phyloP scores from a whole-genome alignment of 1,140 invertebrate genomes.

The Drosophila subpulchrella region DNA sequence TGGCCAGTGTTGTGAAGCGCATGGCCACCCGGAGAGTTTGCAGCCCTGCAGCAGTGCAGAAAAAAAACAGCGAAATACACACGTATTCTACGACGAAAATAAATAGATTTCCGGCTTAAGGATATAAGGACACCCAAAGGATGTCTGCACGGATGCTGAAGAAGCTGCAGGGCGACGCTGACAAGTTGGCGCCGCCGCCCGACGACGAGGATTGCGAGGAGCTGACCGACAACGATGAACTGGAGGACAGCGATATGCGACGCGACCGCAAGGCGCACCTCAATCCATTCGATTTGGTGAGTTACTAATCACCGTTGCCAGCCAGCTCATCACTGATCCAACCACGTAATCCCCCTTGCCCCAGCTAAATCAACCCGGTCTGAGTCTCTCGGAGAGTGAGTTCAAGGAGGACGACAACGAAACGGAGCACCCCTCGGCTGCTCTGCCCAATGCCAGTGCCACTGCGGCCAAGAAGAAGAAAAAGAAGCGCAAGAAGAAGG shows the following conservation, averaged over 20 bases:
- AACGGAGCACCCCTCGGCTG: slow-evolving; percentile 86
- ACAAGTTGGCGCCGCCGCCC: slow-evolving; percentile 81
- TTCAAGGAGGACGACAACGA: slow-evolving; percentile 90
- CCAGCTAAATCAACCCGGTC: slow-evolving; percentile 86
- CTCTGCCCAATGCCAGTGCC: slow-evolving; percentile 77
- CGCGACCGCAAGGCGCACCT: slow-evolving; percentile 59
- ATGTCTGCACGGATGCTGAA: slow-evolving; percentile 88
- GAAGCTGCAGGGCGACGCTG: slow-evolving; percentile 86
- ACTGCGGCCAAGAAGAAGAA: slow-evolving; percentile 86
- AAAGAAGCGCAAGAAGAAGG: slow-evolving; percentile 89
- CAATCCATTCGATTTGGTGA: slow-evolving; percentile 69
- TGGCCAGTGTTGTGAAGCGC: slow-evolving; percentile 1
- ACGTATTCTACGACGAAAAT: slow-evolving; percentile 31
- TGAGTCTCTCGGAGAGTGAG: slow-evolving; percentile 88
- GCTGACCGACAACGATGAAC: slow-evolving; percentile 69
- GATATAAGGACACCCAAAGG: slow-evolving; percentile 3
- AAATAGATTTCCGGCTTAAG: slow-evolving; percentile 13
- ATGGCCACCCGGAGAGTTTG: background rate
- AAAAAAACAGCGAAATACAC: slow-evolving; percentile 11
- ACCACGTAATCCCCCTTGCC: background rate
- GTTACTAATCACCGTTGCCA: slow-evolving; percentile 8
- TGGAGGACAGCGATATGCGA: slow-evolving; percentile 85
- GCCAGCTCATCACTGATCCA: slow-evolving; percentile 25
- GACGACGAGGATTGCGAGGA: slow-evolving; percentile 68
- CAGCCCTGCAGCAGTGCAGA: slow-evolving; percentile 23